phyloP scores from a whole-genome alignment of 2,888 invertebrate genomes.

The Standfussiana lucernea region DNA sequence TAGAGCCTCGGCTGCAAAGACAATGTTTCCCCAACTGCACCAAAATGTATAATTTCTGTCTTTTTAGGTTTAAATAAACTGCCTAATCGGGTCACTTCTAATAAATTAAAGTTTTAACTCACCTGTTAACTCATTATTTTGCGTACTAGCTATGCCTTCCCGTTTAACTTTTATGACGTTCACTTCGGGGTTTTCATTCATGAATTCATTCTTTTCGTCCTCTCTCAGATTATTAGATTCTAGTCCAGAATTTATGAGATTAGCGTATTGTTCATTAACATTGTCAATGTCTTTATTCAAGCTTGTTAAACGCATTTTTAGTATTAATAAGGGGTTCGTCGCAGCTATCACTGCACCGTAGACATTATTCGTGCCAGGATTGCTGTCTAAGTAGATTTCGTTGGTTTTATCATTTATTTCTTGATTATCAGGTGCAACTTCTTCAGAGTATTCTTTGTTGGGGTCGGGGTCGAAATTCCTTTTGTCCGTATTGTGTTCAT shows the following conservation, averaged over 20 bases:
- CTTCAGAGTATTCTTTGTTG: constrained; percentile 68
- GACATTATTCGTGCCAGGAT: constrained; percentile 70
- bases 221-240: constrained; percentile 68
- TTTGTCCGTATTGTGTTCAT: constrained; percentile 71
- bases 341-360: constrained; percentile 75
- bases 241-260: constrained; percentile 64
- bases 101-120: constrained; percentile 30
- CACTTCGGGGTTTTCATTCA: constrained; percentile 72
- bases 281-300: constrained; percentile 76
- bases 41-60: too few species aligned
- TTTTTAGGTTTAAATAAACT: background rate
- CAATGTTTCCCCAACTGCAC: too few species aligned
- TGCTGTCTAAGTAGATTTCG: constrained; percentile 74
- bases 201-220: constrained; percentile 66
- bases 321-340: constrained; percentile 81
- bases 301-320: constrained; percentile 83
- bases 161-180: constrained; percentile 78
- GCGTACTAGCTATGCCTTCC: constrained; percentile 70
- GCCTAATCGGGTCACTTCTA: too few species aligned
- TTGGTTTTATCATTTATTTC: constrained; percentile 70
- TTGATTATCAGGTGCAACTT: constrained; percentile 60
- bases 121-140: constrained; percentile 71
- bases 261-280: constrained; percentile 65
- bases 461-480: constrained; percentile 75
- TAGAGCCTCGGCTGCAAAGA: too few species aligned